Evolutionary conservation across 2,113 vertebrate species (phyloP).

Genomic region (Albula goreensis): DNA sequence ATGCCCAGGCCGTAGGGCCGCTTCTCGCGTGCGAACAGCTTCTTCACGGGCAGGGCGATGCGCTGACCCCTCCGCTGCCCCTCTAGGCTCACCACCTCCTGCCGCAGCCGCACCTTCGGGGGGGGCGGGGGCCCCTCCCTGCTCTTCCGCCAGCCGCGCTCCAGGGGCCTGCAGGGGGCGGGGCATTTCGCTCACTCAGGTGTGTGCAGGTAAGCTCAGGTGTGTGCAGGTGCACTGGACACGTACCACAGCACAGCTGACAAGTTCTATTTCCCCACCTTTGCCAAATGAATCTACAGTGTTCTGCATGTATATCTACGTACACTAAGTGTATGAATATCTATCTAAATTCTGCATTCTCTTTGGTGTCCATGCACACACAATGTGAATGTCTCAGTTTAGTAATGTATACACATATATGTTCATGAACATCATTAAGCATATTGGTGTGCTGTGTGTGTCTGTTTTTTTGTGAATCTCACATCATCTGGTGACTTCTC

Average conservation of each 20-base stretch:
- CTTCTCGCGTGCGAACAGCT: constrained; percentile 94
- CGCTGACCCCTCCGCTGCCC: constrained; percentile 89
- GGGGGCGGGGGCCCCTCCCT: constrained; percentile 82
- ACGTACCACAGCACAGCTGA: too few species aligned
- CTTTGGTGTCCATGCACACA: too few species aligned
- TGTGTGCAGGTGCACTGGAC: too few species aligned
- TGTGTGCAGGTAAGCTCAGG: neutral
- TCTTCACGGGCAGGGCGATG: constrained; percentile 89
- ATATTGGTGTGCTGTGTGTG: too few species aligned
- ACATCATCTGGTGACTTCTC: constrained; percentile 94
- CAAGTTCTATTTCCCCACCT: too few species aligned
- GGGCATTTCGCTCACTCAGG: neutral
- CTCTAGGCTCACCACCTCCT: constrained; percentile 90
- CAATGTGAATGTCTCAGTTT: too few species aligned
- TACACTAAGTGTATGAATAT: too few species aligned
- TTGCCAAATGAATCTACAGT: too few species aligned
- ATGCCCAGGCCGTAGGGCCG: constrained; percentile 93
- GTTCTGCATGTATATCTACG: too few species aligned
- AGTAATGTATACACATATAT: too few species aligned
- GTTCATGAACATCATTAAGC: too few species aligned
- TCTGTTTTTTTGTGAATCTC: constrained; percentile 4
- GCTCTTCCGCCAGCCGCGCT: constrained; percentile 92
- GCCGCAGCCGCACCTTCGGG: constrained; percentile 89
- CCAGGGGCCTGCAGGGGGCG: constrained; percentile 77
- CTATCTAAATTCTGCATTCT: too few species aligned